Conservation (phyloP, 2,888 invertebrate species). For the Archaeoteleia sp. region DNA sequence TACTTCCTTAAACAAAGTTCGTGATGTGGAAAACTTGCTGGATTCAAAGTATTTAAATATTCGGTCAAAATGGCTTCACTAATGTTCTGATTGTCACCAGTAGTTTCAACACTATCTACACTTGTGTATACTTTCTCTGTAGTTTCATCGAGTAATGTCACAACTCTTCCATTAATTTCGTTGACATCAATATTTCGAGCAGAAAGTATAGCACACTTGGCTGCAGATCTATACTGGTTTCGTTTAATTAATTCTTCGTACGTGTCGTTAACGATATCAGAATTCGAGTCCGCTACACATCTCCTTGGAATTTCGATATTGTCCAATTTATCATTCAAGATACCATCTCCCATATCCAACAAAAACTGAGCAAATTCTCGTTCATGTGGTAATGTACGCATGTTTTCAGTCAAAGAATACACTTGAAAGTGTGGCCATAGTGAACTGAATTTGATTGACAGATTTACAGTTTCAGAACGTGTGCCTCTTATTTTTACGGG, state of each 20-base stretch:
- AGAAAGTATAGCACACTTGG: no score
- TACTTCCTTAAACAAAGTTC: background rate
- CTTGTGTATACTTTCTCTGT: slow-evolving; percentile 6
- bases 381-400: background rate
- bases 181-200: slow-evolving; percentile 47
- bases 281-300: slow-evolving; percentile 1
- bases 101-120: slow-evolving; percentile 8
- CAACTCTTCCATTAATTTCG: slow-evolving; percentile 44
- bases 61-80: slow-evolving; percentile 8
- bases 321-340: slow-evolving; percentile 35
- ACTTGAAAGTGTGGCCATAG: background rate
- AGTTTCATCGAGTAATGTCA: slow-evolving; percentile 1
- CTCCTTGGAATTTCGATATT: slow-evolving; percentile 15
- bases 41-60: slow-evolving; percentile 3
- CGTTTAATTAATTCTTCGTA: no score
- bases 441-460: slow-evolving; percentile 34
- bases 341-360: slow-evolving; percentile 35
- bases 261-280: no score
- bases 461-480: slow-evolving; percentile 20
- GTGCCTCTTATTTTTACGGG: slow-evolving; percentile 9
- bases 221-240: no score
- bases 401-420: background rate
- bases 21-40: background rate
- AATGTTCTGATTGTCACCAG: slow-evolving; percentile 9
- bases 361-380: slow-evolving; percentile 39